Evolutionary conservation across 2,113 vertebrate genomes (phyloP).

Genomic region (Oryctolagus cuniculus): DNA sequence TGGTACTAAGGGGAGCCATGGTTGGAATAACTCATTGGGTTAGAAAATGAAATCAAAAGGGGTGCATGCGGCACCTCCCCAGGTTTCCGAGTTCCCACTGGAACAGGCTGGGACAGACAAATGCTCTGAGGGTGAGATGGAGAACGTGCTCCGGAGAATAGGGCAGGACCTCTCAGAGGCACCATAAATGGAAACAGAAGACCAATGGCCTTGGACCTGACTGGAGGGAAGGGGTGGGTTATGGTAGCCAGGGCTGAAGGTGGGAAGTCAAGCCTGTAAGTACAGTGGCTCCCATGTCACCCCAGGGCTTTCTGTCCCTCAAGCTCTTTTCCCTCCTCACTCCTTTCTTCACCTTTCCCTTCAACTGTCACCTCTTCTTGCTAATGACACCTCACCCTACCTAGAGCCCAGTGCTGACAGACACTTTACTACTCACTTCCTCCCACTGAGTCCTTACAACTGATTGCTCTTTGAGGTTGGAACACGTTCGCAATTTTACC

Average conservation of each 20-base stretch:
- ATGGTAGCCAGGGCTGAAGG: fast-evolving
- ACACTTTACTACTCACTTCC: neutral
- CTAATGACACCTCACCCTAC: neutral
- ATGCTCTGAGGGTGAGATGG: neutral
- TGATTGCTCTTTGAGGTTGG: neutral
- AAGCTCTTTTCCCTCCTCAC: neutral
- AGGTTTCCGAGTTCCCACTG: neutral
- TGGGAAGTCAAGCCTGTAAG: neutral
- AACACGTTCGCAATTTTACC: neutral
- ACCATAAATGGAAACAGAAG: neutral
- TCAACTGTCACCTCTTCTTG: neutral
- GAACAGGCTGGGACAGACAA: neutral
- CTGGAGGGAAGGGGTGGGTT: neutral
- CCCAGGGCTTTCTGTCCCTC: neutral
- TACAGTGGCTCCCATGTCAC: neutral
- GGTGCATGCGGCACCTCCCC: neutral
- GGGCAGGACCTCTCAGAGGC: neutral
- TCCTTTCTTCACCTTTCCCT: neutral
- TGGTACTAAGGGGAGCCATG: neutral
- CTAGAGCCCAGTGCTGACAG: neutral
- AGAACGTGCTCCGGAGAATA: neutral
- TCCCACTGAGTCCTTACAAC: neutral
- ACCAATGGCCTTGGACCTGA: neutral
- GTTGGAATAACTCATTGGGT: neutral
- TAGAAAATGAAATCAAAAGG: neutral